Conservation (phyloP, 2,113 vertebrate genomes). For the Corydoras maculifer region DNA sequence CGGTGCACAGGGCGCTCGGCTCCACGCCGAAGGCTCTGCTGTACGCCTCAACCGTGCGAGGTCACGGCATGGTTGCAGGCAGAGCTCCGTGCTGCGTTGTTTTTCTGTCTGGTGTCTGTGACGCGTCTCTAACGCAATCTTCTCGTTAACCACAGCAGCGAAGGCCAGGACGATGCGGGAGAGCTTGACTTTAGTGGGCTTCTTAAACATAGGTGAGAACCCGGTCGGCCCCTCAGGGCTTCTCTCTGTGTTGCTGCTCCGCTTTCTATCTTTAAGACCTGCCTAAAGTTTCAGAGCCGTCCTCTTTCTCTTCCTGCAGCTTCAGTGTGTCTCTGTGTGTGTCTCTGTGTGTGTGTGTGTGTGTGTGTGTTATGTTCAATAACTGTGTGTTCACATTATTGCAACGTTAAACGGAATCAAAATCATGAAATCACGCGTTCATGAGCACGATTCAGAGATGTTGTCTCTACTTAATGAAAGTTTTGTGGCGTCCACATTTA, state of each 20-base stretch:
- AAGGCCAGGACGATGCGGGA: conserved; percentile 98
- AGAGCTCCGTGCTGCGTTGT: conserved; percentile 58
- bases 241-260: conserved; percentile 32
- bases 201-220: conserved; percentile 99
- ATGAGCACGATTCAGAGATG: no score
- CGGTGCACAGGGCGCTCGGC: conserved; percentile 58
- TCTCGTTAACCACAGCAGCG: conserved; percentile 49
- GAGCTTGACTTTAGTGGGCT: conserved; percentile 99
- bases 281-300: no score
- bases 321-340: conserved; percentile 18
- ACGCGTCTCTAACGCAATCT: conserved; percentile 10
- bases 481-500: conserved; percentile 54
- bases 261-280: conserved; percentile 23
- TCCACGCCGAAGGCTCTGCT: conserved; percentile 50
- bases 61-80: conserved; percentile 55
- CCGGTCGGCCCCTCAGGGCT: conserved; percentile 42
- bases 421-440: no score
- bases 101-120: conserved; percentile 58
- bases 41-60: conserved; percentile 63
- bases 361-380: no score
- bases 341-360: background rate
- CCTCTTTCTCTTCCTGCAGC: conserved; percentile 19
- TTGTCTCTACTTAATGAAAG: no score
- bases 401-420: no score
- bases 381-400: no score